Conservation (phyloP, 2,797 vertebrate species). For the Triplophysa bombifrons region DNA sequence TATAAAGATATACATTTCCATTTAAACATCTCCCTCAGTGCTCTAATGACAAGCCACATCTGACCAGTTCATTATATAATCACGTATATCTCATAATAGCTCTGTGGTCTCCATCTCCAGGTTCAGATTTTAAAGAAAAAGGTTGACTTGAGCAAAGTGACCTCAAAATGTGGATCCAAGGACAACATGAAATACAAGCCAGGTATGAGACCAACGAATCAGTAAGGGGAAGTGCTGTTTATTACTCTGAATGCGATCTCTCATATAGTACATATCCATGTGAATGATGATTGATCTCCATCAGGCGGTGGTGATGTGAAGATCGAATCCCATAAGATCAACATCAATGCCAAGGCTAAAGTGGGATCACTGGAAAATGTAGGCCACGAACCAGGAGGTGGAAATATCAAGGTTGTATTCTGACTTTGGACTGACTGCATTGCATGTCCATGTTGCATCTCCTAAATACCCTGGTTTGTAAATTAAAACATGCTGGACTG, state of each 20-base stretch:
- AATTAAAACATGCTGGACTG: no score
- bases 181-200: constrained; percentile 92
- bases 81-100: background rate
- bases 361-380: constrained; percentile 88
- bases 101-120: constrained; percentile 63
- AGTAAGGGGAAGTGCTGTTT: background rate
- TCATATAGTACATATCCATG: constrained; percentile 8
- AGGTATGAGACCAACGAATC: constrained; percentile 72
- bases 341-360: constrained; percentile 89
- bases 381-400: constrained; percentile 76
- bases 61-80: background rate
- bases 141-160: constrained; percentile 91
- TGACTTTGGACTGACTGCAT: background rate
- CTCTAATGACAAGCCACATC: background rate
- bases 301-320: constrained; percentile 90
- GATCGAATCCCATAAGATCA: constrained; percentile 87
- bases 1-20: background rate
- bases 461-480: no score
- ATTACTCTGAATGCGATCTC: background rate
- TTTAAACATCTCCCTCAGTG: no score
- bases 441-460: background rate
- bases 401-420: constrained; percentile 76
- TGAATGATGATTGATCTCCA: constrained; percentile 33
- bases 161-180: constrained; percentile 95
- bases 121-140: constrained; percentile 96